Evolutionary conservation across 2,888 invertebrate genomes (phyloP), one percentile per base, ranked within the genome.

Genomic region (Caenorhabditis drosophilae): DNA sequence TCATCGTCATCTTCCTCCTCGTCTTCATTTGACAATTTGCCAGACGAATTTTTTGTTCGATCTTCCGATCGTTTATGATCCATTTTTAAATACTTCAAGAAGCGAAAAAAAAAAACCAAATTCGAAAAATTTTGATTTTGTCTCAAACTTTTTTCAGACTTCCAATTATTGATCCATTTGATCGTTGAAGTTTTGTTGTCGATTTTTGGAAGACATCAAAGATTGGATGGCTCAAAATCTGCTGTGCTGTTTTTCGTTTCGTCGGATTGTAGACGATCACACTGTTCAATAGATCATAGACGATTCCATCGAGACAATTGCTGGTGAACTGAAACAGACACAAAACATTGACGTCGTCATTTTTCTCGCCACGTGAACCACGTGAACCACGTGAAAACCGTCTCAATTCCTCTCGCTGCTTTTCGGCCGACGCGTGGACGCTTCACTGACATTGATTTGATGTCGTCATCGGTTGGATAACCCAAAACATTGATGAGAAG

Each of bases 381-480:
- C 16, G 7, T 25, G 36, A n/a, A 7, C 7, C 20, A 20, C 22
- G n/a, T n/a, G n/a, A 4, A 36, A 36, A 73, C 75, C 59, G 40
- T 64, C 38, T 70, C 66, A 12, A 76, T 42, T 49, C 73, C 74
- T 38, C 69, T 69, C 3, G 67, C 70, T 9, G 38, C 55, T 35
- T 61, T 62, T n/a, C 72, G 53, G 4, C 52, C 50, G 1, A 71
- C 52, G 38, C 75, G 49, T 34, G 78, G 78, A 3, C 77, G 52
- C 35, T 54, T 48, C 1, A 73, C 55, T 6, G 52, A 57, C 61
- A 77, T 78, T 36, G 63, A 67, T 47, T 71, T 74, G 40, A 79
- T 55, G 16, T 78, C 76, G 7, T 66, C 69, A n/a, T 67, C 62
- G 2, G 66, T 66, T 11, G 80, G 80, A 54, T 77, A 78, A 1